Percentiles rank a stretch among this genome's conserved stretches.
Evolutionary conservation across 2,888 invertebrate species (phyloP).

Genomic region (Itoplectis maculator): DNA sequence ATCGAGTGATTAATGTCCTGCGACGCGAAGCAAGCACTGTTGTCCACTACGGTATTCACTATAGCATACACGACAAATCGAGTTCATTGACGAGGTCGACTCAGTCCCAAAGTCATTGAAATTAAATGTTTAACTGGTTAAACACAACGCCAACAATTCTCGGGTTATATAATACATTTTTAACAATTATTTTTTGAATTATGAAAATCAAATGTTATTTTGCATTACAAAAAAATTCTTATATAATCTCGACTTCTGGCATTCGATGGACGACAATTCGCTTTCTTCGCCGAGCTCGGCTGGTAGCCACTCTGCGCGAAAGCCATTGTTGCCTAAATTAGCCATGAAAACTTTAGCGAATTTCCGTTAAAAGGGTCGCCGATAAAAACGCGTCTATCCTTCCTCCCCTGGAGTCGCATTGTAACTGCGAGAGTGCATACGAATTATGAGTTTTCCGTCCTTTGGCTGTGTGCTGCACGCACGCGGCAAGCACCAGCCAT

Average conservation of each 20-base stretch:
- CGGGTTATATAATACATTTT: background rate
- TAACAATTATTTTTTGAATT: too few species aligned
- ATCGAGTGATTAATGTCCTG: constrained; percentile 24
- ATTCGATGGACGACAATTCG: background rate
- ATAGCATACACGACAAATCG: background rate
- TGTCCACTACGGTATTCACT: background rate
- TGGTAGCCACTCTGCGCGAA: background rate
- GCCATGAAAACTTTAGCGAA: constrained; percentile 12
- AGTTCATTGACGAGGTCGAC: constrained; percentile 1
- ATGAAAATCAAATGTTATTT: background rate
- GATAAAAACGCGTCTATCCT: constrained; percentile 24
- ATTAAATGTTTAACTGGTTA: background rate
- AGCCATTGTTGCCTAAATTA: background rate
- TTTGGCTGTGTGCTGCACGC: background rate
- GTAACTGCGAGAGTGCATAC: constrained; percentile 10
- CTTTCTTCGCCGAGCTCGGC: background rate
- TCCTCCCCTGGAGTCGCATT: background rate
- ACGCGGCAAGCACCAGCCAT: background rate
- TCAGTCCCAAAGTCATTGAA: constrained; percentile 1
- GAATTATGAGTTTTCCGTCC: constrained; percentile 20
- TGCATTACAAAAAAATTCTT: background rate
- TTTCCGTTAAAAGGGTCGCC: constrained; percentile 10
- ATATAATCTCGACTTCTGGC: background rate
- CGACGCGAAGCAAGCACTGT: background rate
- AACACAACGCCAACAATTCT: background rate